Evolutionary conservation across 2,888 invertebrate species (phyloP).

Genomic region (Cybosia mesomella): DNA sequence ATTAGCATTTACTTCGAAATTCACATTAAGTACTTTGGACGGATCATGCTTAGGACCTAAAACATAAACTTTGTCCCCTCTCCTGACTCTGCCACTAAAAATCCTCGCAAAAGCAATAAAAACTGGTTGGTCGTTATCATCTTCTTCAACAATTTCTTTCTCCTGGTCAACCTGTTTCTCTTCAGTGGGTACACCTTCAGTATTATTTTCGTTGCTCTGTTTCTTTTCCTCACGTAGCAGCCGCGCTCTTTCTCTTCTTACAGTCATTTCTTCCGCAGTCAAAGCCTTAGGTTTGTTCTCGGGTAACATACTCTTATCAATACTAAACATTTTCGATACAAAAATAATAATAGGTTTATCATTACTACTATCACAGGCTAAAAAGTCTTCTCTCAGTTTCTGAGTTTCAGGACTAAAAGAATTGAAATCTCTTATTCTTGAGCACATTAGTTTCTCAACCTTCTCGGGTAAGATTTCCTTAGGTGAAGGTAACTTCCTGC

Average conservation of each 20-base stretch:
- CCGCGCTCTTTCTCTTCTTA: slow-evolving; percentile 89
- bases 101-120: slow-evolving; percentile 97
- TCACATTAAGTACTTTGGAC: slow-evolving; percentile 79
- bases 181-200: slow-evolving; percentile 47
- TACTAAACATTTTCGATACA: slow-evolving; percentile 97
- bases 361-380: slow-evolving; percentile 89
- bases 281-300: slow-evolving; percentile 93
- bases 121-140: slow-evolving; percentile 86
- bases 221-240: slow-evolving; percentile 88
- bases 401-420: slow-evolving; percentile 90
- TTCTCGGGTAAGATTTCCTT: slow-evolving; percentile 91
- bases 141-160: slow-evolving; percentile 64
- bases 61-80: slow-evolving; percentile 93
- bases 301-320: slow-evolving; percentile 91
- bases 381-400: slow-evolving; percentile 89
- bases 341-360: slow-evolving; percentile 91
- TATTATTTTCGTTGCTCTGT: slow-evolving; percentile 59
- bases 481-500: slow-evolving; percentile 94
- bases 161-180: slow-evolving; percentile 58
- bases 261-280: slow-evolving; percentile 91
- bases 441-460: slow-evolving; percentile 94
- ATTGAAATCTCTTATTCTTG: slow-evolving; percentile 89
- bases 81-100: slow-evolving; percentile 94
- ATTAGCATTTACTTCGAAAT: slow-evolving; percentile 75
- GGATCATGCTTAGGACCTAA: slow-evolving; percentile 97